Evolutionary conservation across 2,888 invertebrate species (phyloP), one percentile per base, ranked within the genome.

Genomic region (Acanthoscelides obtectus): DNA sequence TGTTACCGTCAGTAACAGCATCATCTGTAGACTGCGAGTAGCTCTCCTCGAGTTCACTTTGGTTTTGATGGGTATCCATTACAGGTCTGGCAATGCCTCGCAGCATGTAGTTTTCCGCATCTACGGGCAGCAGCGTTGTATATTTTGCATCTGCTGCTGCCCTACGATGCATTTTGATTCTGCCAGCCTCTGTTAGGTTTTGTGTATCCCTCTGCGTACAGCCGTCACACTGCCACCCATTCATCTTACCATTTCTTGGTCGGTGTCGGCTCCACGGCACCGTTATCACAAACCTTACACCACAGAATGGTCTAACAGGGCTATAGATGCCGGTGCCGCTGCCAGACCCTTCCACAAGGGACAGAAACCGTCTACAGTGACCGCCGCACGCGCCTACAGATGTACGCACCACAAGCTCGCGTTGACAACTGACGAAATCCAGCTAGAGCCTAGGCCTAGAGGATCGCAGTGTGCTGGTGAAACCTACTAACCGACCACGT

Each of bases 61-160:
- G 45, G 77, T 71, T 45, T 45, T 45, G 45, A 77, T 71, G 71
- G 76, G 79, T 45, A 45, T 45, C 45, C 45, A 45, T 45, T 45
- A 45, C 76, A 75, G 82, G 79, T 75, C 80, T 81, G 79, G 83
- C 82, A 70, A 85, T 83, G 74, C 85, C 86, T 76, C 87, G 85
- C 76, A 87, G 79, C 87, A 88, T 87, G 81, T 88, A 88, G 80
- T 88, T 88, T 77, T 87, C 87, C 71, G 86, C 83, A 83, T 88
- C 88, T 75, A 88, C 85, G 80, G 79, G 79, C 81, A 80, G 80
- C 79, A 80, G 77, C 77, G 79, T 79, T 75, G 80, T 78, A 70
- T 77, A 77, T 76, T 80, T 80, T 73, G 75, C 76, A 73, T 80
- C 82, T 77, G 75, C 82, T 83, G 75, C 85, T 83, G 81, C 84